These are phyloP conservation scores for Cyprinodon tularosa DNA, from an alignment of 2,113 vertebrate species.

Conservation along the genomic window DNA sequence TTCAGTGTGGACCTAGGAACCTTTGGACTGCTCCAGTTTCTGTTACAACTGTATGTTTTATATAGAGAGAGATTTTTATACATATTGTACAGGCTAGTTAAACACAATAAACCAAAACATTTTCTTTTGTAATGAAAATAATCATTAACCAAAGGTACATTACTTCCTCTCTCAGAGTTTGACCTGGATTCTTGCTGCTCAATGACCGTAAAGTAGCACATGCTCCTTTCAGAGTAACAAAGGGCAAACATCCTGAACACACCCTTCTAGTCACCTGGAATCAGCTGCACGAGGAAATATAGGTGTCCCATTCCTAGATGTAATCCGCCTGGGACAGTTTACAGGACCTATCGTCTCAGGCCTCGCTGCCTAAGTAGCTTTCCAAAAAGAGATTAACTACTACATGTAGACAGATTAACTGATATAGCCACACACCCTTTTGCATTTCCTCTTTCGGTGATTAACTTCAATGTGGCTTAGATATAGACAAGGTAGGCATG, in stretches of 20 bases:
- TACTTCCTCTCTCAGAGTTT: background rate
- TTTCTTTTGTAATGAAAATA: background rate
- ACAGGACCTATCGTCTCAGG: slow-evolving; percentile 59
- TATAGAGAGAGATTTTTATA: no score
- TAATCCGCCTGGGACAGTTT: slow-evolving; percentile 64
- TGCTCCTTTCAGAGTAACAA: slow-evolving; percentile 5
- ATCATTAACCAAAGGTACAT: background rate
- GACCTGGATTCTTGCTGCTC: background rate
- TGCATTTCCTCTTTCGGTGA: slow-evolving; percentile 7
- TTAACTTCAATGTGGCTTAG: slow-evolving; percentile 19
- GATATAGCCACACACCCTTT: slow-evolving; percentile 14
- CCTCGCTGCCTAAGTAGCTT: slow-evolving; percentile 60
- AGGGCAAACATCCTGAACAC: slow-evolving; percentile 45
- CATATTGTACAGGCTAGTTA: background rate
- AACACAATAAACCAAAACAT: background rate
- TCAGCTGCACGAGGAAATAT: slow-evolving; percentile 30
- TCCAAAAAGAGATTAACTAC: slow-evolving; percentile 42
- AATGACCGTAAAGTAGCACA: slow-evolving; percentile 2
- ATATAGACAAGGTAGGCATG: slow-evolving; percentile 13
- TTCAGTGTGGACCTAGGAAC: no score
- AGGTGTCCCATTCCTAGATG: slow-evolving; percentile 42
- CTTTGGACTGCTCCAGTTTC: no score
- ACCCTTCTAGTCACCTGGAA: slow-evolving; percentile 23
- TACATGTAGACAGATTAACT: slow-evolving; percentile 21
- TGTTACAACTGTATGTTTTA: no score